Percentiles rank a stretch among this genome's conserved stretches.
Evolutionary conservation across 2,797 vertebrate genomes (phyloP).

Genomic region (Sebastes ruberrimus): DNA sequence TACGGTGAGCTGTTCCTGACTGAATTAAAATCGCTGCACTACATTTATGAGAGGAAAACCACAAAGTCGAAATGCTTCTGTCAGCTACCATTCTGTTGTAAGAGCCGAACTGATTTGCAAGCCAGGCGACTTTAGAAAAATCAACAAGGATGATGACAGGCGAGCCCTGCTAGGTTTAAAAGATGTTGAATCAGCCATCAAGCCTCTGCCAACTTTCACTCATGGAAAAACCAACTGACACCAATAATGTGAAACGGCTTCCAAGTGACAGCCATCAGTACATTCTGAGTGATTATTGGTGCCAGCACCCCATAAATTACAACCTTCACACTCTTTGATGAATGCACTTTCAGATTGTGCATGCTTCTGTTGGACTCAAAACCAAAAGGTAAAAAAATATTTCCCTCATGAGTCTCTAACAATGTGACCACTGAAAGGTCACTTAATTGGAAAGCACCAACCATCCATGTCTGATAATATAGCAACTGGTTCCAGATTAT

Average conservation of each 20-base stretch:
- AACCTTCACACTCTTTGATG: background rate
- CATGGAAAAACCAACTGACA: slow-evolving; percentile 19
- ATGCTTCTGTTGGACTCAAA: background rate
- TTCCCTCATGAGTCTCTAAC: slow-evolving; percentile 24
- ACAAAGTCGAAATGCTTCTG: background rate
- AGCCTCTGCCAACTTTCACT: slow-evolving; percentile 14
- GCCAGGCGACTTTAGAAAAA: slow-evolving; percentile 21
- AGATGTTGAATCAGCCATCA: slow-evolving; percentile 39
- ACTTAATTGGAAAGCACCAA: background rate
- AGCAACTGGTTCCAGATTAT: background rate
- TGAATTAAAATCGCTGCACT: background rate
- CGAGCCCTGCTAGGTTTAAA: slow-evolving; percentile 5
- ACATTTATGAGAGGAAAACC: background rate
- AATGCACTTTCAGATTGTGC: background rate
- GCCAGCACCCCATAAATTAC: slow-evolving; percentile 18
- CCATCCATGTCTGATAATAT: background rate
- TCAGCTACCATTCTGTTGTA: background rate
- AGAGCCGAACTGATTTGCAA: slow-evolving; percentile 15
- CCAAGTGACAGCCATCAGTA: slow-evolving; percentile 21
- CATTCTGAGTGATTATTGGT: slow-evolving; percentile 14
- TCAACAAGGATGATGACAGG: slow-evolving; percentile 24
- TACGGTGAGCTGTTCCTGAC: background rate
- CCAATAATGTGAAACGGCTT: slow-evolving; percentile 27
- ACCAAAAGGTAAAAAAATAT: slow-evolving; percentile 1
- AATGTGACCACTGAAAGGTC: slow-evolving; percentile 37